Conservation (phyloP, 2,113 vertebrate species). For the Anolis sagrei region DNA sequence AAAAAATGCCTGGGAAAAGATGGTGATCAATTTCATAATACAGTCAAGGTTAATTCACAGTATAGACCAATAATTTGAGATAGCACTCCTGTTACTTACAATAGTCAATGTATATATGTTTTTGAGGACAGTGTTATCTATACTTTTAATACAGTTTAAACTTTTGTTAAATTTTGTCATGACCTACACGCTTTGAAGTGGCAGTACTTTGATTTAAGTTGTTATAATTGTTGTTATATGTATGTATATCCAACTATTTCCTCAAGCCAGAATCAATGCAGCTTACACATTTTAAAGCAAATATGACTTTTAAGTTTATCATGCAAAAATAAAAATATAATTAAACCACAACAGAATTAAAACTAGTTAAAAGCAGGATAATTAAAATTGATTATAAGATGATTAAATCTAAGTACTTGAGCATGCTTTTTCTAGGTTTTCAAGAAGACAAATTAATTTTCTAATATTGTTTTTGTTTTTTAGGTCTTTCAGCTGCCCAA, state of each 20-base stretch:
- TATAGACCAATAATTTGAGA: background rate
- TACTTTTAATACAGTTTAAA: background rate
- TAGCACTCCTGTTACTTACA: background rate
- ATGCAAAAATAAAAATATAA: no score
- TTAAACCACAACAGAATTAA: no score
- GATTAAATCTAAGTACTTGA: background rate
- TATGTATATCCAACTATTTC: background rate
- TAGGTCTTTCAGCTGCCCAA: conserved; percentile 92
- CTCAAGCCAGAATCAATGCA: no score
- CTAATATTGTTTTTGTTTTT: conserved; percentile 44
- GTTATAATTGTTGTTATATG: no score
- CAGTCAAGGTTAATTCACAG: background rate
- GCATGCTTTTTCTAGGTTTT: background rate
- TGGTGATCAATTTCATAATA: background rate
- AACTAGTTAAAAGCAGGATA: background rate
- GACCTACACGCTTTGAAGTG: background rate
- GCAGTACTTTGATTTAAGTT: background rate
- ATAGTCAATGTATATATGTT: background rate
- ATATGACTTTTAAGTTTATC: no score
- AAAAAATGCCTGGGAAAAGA: background rate
- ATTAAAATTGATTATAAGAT: background rate
- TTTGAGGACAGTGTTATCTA: background rate
- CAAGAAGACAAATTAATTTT: background rate
- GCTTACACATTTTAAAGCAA: no score
- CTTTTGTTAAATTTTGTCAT: background rate